Evolutionary conservation across 2,888 invertebrate genomes (phyloP), one percentile per base, ranked within the genome.

Genomic region (Pseudanteris insignis): DNA sequence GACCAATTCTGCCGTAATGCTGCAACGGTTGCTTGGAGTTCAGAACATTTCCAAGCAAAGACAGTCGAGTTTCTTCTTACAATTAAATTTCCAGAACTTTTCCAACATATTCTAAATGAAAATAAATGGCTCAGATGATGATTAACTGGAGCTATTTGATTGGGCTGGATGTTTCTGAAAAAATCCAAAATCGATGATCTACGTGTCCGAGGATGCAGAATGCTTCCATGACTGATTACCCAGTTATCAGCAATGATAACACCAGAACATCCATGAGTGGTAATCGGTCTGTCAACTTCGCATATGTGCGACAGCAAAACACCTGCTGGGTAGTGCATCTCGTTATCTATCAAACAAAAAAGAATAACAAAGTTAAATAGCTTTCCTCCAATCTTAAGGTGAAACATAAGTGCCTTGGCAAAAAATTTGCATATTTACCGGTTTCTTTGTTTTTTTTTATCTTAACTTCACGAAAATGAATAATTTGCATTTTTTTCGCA

Each of bases 31-130:
- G 82, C 59, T 41, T 80, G 80, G 46, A 86, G 72, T 28, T 83
- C 74, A 0, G 83, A 81, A 62, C 86, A 86, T 65, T 83, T 83
- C 86, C 86, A 86, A 1, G 82, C 77, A 69, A 82, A 82, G 34
- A 81, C 81, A 66, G 83, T 81, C 79, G 77, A 79, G 32, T 84
- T 83, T 63, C 82, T 81, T 8, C 79, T 65, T n/a, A 83, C 81
- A 54, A 81, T 2, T n/a, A 30, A 40, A 8, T 9, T 47, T 15
- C 24, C 25, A 3, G 57, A 55, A 37, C 47, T 12, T 9, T 57
- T 40, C 57, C 48, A 64, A 30, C 64, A 46, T 7, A 67, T 32
- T 7, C 53, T 57, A 58, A 73, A 65, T 4, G 57, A 40, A 9
- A 68, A 41, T 14, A 63, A 37, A 1, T 37, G 25, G 4, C 21